Conservation (phyloP, 92 coral and sea anemone genomes). For the Isaurus tuberculatus region DNA sequence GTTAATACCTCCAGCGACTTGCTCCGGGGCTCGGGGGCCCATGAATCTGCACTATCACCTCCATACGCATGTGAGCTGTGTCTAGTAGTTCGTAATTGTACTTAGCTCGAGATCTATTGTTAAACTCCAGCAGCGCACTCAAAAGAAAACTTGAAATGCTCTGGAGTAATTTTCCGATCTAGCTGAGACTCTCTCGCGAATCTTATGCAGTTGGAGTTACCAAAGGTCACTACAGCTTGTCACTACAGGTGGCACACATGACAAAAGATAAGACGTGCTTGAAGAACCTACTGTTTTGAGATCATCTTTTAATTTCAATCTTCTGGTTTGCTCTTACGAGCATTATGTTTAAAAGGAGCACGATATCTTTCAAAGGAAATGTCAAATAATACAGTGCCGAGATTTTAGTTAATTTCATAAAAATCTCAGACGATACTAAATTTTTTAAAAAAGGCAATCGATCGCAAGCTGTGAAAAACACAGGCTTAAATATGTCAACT, state of each 20-base stretch:
- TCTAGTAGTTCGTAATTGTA: neutral
- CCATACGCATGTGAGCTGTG: conserved; percentile 17
- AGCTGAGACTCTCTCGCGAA: neutral
- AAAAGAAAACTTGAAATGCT: neutral
- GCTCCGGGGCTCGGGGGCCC: conserved; percentile 51
- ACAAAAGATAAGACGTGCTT: neutral
- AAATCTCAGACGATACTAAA: neutral
- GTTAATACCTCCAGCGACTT: conserved; percentile 42
- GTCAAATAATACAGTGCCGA: neutral
- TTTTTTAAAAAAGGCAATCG: too few species aligned
- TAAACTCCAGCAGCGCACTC: neutral
- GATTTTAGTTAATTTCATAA: neutral
- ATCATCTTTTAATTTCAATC: neutral
- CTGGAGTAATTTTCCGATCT: neutral
- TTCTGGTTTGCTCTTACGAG: neutral
- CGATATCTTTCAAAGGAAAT: neutral
- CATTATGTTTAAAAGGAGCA: neutral
- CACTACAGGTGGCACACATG: conserved; percentile 17
- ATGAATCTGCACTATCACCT: conserved; percentile 34
- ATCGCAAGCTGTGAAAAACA: neutral
- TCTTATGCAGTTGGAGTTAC: neutral
- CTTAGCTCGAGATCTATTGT: neutral
- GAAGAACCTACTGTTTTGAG: neutral
- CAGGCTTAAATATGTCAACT: neutral
- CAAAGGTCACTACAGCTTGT: neutral